phyloP scores from a whole-genome alignment of 2,888 invertebrate genomes.

The Limnephilus lunatus region DNA sequence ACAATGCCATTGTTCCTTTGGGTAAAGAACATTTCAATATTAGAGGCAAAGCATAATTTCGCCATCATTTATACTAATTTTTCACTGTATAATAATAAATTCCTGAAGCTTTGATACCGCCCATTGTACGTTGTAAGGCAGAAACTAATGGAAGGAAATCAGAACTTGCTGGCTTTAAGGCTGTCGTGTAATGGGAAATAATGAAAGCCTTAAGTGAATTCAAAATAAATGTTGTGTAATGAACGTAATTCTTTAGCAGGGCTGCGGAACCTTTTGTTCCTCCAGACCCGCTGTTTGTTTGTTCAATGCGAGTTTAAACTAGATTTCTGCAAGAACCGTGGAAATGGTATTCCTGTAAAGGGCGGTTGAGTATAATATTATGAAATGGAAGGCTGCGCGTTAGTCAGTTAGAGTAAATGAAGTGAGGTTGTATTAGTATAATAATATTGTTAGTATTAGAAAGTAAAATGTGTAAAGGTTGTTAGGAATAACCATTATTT shows the following conservation, averaged over 20 bases:
- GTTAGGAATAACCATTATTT: background rate
- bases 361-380: background rate
- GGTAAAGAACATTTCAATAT: too few species aligned
- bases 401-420: background rate
- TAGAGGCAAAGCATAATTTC: too few species aligned
- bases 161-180: slow-evolving; percentile 23
- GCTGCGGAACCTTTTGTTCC: background rate
- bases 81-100: background rate
- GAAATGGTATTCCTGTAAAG: background rate
- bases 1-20: too few species aligned
- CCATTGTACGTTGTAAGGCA: background rate
- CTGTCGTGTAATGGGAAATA: slow-evolving; percentile 8
- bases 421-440: background rate
- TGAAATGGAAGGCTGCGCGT: background rate
- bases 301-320: background rate
- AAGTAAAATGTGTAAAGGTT: background rate
- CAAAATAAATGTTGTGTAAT: background rate
- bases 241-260: slow-evolving; percentile 16
- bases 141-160: slow-evolving; percentile 34
- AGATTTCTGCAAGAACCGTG: slow-evolving; percentile 2
- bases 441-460: background rate
- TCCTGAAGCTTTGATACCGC: background rate
- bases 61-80: background rate
- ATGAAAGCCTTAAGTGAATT: slow-evolving; percentile 23
- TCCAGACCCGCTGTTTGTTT: background rate